These are phyloP conservation scores for Sebastes fasciatus DNA, from an alignment of 2,113 vertebrate genomes.

Conservation along the genomic window DNA sequence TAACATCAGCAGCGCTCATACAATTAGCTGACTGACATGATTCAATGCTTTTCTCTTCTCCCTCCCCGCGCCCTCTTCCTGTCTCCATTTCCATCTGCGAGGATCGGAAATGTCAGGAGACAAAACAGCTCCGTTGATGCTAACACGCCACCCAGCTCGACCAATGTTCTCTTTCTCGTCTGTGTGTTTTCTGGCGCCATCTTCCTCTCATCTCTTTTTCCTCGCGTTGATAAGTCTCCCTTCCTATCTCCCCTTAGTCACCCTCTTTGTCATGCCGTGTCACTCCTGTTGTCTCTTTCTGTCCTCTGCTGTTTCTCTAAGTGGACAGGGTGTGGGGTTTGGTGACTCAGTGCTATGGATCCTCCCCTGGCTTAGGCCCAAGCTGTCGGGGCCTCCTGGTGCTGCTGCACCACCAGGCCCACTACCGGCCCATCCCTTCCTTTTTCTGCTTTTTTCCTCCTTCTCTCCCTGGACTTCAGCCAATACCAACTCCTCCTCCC, in stretches of 20 bases:
- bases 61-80: slow-evolving; percentile 33
- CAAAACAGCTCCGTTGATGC: slow-evolving; percentile 22
- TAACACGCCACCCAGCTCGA: slow-evolving; percentile 6
- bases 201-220: neutral
- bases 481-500: slow-evolving; percentile 23
- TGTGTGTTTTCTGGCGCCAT: slow-evolving; percentile 10
- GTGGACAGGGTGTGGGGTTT: slow-evolving; percentile 62
- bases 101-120: slow-evolving; percentile 62
- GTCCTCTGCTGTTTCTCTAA: slow-evolving; percentile 46
- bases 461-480: slow-evolving; percentile 20
- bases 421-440: slow-evolving; percentile 53
- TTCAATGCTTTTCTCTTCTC: slow-evolving; percentile 49
- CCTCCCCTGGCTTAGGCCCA: slow-evolving; percentile 67
- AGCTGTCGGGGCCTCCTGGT: slow-evolving; percentile 39
- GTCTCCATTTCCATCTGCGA: slow-evolving; percentile 44
- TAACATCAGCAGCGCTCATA: slow-evolving; percentile 39
- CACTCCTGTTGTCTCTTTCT: slow-evolving; percentile 23
- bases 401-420: slow-evolving; percentile 46
- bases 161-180: neutral
- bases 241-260: slow-evolving; percentile 28
- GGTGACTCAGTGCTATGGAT: slow-evolving; percentile 73
- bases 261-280: slow-evolving; percentile 35
- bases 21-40: slow-evolving; percentile 59
- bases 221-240: neutral
- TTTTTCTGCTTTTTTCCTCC: slow-evolving; percentile 2